These are phyloP conservation scores for Balanococcus diminutus DNA, from an alignment of 2,888 invertebrate species.

Conservation along the genomic window DNA sequence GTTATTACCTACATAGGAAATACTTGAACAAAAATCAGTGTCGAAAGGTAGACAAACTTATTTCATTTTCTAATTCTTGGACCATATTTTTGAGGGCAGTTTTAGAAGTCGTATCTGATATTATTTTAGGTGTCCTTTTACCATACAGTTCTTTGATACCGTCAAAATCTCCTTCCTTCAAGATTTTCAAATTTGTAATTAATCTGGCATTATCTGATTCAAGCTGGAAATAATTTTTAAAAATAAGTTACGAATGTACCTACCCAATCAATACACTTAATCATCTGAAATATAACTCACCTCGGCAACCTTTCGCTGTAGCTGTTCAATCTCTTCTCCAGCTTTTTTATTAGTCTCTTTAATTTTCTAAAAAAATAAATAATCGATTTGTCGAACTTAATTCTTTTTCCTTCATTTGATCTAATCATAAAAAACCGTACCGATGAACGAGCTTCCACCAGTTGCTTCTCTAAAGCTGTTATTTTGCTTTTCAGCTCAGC, in stretches of 20 bases:
- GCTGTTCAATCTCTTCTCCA: constrained; percentile 62
- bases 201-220: constrained; percentile 73
- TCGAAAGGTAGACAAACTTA: constrained; percentile 65
- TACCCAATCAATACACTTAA: background rate
- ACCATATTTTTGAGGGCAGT: constrained; percentile 81
- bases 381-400: constrained; percentile 4
- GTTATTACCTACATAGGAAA: background rate
- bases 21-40: background rate
- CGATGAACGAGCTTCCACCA: constrained; percentile 64
- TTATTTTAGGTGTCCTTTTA: constrained; percentile 74
- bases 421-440: background rate
- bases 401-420: no score
- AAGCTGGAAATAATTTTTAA: constrained; percentile 62
- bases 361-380: constrained; percentile 21
- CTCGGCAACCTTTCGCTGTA: constrained; percentile 61
- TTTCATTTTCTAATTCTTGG: constrained; percentile 85
- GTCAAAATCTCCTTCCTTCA: constrained; percentile 71
- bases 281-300: constrained; percentile 2
- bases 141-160: constrained; percentile 65
- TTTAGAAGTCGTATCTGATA: constrained; percentile 75
- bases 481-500: constrained; percentile 70
- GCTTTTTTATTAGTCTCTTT: constrained; percentile 62
- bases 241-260: constrained; percentile 40
- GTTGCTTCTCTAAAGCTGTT: constrained; percentile 68
- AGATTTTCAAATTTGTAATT: constrained; percentile 69